phyloP scores from a whole-genome alignment of 2,113 vertebrate genomes.

The Vulpes ferrilata region DNA sequence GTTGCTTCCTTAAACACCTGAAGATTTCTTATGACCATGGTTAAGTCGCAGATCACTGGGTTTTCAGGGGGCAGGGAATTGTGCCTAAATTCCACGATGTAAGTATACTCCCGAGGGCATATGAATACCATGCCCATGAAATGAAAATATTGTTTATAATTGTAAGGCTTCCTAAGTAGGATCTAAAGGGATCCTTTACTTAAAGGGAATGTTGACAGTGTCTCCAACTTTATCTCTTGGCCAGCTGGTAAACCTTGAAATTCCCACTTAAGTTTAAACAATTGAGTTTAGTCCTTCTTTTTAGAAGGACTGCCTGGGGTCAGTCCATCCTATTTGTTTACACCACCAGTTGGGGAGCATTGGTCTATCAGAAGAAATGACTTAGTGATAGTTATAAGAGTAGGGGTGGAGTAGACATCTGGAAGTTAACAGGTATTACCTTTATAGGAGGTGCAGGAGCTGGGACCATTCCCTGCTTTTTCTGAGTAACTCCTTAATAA shows the following conservation, averaged over 20 bases:
- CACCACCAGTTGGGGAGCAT: not conserved
- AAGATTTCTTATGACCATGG: not conserved
- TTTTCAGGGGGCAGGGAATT: not conserved
- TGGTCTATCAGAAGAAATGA: not conserved
- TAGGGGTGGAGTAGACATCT: not conserved
- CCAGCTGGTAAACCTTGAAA: not conserved
- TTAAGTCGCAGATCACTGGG: not conserved
- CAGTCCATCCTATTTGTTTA: not conserved
- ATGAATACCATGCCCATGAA: not conserved
- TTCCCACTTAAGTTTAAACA: not conserved
- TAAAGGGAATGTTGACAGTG: not conserved
- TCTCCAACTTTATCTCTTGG: not conserved
- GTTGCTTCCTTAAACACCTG: not conserved
- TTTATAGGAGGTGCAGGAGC: not conserved
- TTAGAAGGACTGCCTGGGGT: not conserved
- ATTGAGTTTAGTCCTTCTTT: not conserved
- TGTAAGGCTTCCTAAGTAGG: not conserved
- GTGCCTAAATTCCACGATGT: not conserved
- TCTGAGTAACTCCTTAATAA: not conserved
- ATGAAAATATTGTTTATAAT: not conserved
- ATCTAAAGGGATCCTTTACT: not conserved
- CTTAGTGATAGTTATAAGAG: not conserved
- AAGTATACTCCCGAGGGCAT: not conserved
- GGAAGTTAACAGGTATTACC: not conserved
- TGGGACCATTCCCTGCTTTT: not conserved